Percentiles rank a stretch among this genome's conserved stretches.
Conservation (phyloP, 2,888 invertebrate species). For the Agonopterix heracliana region DNA sequence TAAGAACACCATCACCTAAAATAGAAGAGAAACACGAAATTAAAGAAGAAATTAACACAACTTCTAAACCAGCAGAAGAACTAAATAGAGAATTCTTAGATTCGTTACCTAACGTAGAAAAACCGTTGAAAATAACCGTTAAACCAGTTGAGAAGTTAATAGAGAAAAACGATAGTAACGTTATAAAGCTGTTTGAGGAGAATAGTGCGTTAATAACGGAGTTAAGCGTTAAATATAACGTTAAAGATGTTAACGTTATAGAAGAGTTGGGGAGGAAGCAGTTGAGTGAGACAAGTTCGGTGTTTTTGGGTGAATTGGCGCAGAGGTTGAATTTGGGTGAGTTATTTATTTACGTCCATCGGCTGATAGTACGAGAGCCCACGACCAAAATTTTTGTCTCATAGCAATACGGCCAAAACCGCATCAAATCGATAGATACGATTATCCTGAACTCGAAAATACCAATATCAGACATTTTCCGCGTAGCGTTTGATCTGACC, state of each 20-base stretch:
- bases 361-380: too few species aligned
- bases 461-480: too few species aligned
- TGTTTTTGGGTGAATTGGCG: slow-evolving; percentile 29
- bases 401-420: too few species aligned
- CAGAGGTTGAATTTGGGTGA: slow-evolving; percentile 40
- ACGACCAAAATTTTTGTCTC: too few species aligned
- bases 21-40: slow-evolving; percentile 15
- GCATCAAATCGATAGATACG: too few species aligned
- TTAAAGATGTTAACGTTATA: slow-evolving; percentile 14
- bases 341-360: too few species aligned
- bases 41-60: slow-evolving; percentile 39
- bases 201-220: slow-evolving; percentile 13
- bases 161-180: slow-evolving; percentile 17
- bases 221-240: slow-evolving; percentile 14
- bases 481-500: too few species aligned
- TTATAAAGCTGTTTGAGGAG: slow-evolving; percentile 18
- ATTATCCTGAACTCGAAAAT: too few species aligned
- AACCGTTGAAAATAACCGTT: slow-evolving; percentile 42
- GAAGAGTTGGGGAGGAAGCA: slow-evolving; percentile 16
- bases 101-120: slow-evolving; percentile 48
- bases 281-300: slow-evolving; percentile 15
- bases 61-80: slow-evolving; percentile 54
- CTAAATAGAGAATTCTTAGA: slow-evolving; percentile 63
- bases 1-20: slow-evolving; percentile 35
- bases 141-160: slow-evolving; percentile 53